These are phyloP conservation scores for Onthophagus sagittarius DNA, from an alignment of 2,888 invertebrate genomes.

Conservation along the genomic window DNA sequence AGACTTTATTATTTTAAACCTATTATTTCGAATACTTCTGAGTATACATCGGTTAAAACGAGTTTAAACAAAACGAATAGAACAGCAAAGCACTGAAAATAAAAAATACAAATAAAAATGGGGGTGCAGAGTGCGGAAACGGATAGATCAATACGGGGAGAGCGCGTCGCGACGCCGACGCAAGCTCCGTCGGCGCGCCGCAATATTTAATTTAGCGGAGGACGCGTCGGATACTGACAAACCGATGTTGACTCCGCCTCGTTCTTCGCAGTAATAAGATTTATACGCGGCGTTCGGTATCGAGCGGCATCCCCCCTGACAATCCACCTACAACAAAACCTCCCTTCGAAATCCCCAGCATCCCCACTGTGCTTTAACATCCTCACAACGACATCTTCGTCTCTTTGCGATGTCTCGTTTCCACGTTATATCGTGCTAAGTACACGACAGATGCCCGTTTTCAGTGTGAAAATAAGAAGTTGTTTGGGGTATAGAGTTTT, in stretches of 20 bases:
- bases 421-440: not conserved
- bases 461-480: not conserved
- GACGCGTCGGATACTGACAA: conserved; percentile 42
- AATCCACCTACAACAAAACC: not conserved
- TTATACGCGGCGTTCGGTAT: conserved; percentile 45
- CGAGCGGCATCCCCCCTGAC: conserved; percentile 13
- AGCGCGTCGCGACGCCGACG: not conserved
- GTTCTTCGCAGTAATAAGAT: conserved; percentile 48
- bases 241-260: conserved; percentile 47
- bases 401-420: conserved; percentile 25
- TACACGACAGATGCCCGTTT: not conserved
- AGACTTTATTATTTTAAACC: no score
- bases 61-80: not conserved
- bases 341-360: not conserved
- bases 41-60: no score
- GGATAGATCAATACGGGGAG: conserved; percentile 5
- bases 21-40: no score
- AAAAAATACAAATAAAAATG: conserved; percentile 1
- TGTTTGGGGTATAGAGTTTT: no score
- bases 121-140: not conserved
- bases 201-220: conserved; percentile 48
- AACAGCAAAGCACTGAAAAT: not conserved
- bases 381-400: no score
- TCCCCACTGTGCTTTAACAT: not conserved
- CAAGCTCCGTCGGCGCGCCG: conserved; percentile 30